These are phyloP conservation scores for Dendrolimus pini DNA, from an alignment of 2,888 invertebrate genomes.

Conservation along the genomic window DNA sequence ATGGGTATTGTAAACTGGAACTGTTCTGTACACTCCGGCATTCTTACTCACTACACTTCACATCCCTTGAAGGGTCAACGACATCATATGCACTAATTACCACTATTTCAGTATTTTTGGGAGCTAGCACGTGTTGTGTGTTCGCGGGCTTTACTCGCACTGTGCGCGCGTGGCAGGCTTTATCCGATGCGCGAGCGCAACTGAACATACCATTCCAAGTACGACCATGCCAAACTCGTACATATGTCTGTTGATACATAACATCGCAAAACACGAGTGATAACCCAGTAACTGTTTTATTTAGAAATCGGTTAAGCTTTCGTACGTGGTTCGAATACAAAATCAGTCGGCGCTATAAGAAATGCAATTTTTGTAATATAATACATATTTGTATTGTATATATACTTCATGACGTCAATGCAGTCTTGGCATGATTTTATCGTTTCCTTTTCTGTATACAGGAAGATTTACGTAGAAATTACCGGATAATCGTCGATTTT, in stretches of 20 bases:
- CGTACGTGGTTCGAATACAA: conserved; percentile 29
- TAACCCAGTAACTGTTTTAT: conserved; percentile 20
- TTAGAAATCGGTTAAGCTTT: conserved; percentile 28
- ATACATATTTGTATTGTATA: no score
- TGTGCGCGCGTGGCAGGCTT: conserved; percentile 17
- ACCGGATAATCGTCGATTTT: background rate
- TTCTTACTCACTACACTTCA: conserved; percentile 49
- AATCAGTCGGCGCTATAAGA: conserved; percentile 16
- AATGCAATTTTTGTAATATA: conserved; percentile 18
- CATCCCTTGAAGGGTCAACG: conserved; percentile 4
- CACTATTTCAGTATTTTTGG: conserved; percentile 7
- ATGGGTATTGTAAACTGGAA: conserved; percentile 64
- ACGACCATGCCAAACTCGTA: background rate
- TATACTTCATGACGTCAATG: conserved; percentile 21
- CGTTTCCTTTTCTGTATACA: conserved; percentile 11
- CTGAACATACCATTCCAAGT: conserved; percentile 9
- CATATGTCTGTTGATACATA: conserved; percentile 8
- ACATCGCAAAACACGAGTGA: conserved; percentile 23
- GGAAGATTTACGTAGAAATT: background rate
- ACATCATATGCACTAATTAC: conserved; percentile 9
- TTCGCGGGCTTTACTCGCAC: conserved; percentile 28
- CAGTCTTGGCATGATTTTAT: conserved; percentile 11
- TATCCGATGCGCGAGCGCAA: conserved; percentile 22
- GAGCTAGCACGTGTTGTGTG: conserved; percentile 31
- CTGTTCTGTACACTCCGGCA: conserved; percentile 70